Conservation (phyloP, 2,113 vertebrate species). For the Mesoclemmys tuberculata region DNA sequence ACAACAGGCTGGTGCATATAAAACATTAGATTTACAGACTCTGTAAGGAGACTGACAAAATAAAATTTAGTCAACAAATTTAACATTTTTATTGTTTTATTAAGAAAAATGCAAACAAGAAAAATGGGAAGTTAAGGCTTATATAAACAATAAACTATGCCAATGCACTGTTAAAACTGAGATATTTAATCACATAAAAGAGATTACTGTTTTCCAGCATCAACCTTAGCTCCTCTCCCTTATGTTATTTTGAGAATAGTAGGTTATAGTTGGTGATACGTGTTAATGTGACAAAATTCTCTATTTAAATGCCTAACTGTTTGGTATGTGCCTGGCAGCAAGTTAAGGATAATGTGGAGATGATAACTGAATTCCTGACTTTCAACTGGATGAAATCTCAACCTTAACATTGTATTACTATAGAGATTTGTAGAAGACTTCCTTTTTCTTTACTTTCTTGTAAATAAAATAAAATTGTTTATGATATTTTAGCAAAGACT, state of each 20-base stretch:
- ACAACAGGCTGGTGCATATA: constrained; percentile 84
- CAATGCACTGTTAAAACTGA: constrained; percentile 7
- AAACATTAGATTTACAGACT: constrained; percentile 50
- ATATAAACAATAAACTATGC: constrained; percentile 16
- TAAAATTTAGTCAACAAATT: neutral
- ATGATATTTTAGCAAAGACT: neutral
- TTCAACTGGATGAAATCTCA: neutral
- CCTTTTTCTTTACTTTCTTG: neutral
- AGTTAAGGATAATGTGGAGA: constrained; percentile 24
- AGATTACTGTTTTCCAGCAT: neutral
- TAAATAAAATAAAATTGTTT: constrained; percentile 2
- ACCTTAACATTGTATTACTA: neutral
- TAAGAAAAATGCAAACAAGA: neutral
- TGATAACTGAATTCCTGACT: constrained; percentile 41
- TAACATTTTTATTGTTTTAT: constrained; percentile 18
- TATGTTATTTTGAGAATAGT: constrained; percentile 29
- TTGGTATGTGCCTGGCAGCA: constrained; percentile 28
- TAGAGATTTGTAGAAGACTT: neutral
- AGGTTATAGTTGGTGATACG: neutral
- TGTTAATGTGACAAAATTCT: neutral
- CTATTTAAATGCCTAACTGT: neutral
- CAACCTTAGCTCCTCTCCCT: constrained; percentile 7
- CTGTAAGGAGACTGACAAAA: neutral
- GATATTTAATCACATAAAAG: neutral
- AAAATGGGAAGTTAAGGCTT: constrained; percentile 17